Evolutionary conservation across 1,140 invertebrate genomes (phyloP), one percentile per base, ranked within the genome.

Genomic region (Cydia splendana): DNA sequence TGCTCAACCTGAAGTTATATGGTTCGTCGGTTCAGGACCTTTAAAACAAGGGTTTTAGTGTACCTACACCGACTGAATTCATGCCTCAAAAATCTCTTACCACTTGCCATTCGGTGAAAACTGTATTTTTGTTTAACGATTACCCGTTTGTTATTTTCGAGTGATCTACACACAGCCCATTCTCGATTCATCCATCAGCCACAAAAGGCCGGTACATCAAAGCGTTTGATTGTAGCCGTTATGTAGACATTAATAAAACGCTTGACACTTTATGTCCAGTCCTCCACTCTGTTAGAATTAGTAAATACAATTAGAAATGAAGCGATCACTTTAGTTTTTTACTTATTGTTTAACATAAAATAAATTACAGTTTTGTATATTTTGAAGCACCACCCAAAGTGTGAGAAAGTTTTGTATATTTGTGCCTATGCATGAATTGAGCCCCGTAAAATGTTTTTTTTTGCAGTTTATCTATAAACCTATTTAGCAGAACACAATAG

Each of bases 181-280:
- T 62, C 57, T 10, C 57, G 20, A 24, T 48, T 20, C 18, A 62
- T 62, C 57, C 57, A 62, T 62, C 57, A 62, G 57, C 57, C 57
- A 4, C 20, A 62, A 62, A 62, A 62, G 20, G 57, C 20, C 20
- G 57, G 57, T 62, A 62, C 24, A 62, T 62, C 57, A 62, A 62
- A 9, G 9, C 20, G 57, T 62, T 24, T 20, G 57, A 62, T 62
- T 62, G 57, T 24, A 62, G 20, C 57, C 57, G 57, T 62, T 62
- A 62, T 62, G 20, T 24, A 10, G n/a, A 9, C 57, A 62, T 62
- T 62, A 24, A 62, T 62, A 62, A 24, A 62, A 62, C 57, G 7
- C 7, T 62, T 62, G 57, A 62, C 57, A 24, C 2, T 62, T 62
- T 62, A 24, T 62, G 9, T 42, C 0, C 38, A 42, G 45, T 48